Percentiles rank a stretch among this genome's conserved stretches.
Conservation (phyloP, 2,797 vertebrate genomes). For the Hydrocynus forskahlii region DNA sequence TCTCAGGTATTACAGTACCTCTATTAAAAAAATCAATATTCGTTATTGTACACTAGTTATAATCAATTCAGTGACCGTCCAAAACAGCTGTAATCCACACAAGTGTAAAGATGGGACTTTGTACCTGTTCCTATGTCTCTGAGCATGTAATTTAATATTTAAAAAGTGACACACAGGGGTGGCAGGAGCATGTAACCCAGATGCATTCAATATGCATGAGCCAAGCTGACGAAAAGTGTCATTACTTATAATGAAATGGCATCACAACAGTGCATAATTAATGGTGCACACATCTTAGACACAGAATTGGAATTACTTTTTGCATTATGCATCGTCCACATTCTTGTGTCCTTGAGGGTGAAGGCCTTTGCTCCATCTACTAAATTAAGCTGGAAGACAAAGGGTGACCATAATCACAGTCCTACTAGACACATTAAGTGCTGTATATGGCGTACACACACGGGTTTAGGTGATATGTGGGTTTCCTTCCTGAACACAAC, state of each 20-base stretch:
- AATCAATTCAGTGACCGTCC: background rate
- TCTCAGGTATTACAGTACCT: background rate
- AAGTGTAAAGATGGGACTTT: background rate
- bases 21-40: constrained; percentile 8
- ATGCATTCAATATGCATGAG: constrained; percentile 69
- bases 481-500: background rate
- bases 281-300: constrained; percentile 5
- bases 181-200: constrained; percentile 56
- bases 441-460: background rate
- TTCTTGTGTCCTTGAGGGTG: constrained; percentile 15
- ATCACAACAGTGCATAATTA: constrained; percentile 11
- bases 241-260: constrained; percentile 37
- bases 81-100: background rate
- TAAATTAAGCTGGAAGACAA: background rate
- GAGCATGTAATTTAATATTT: constrained; percentile 67
- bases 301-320: background rate
- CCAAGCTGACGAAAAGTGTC: constrained; percentile 36
- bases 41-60: constrained; percentile 8
- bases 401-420: background rate
- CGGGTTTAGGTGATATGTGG: background rate
- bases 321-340: background rate
- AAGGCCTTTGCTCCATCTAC: background rate
- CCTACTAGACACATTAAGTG: background rate
- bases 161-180: constrained; percentile 59
- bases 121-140: background rate